Evolutionary conservation across 2,888 invertebrate genomes (phyloP).

Genomic region (Formica aserva): DNA sequence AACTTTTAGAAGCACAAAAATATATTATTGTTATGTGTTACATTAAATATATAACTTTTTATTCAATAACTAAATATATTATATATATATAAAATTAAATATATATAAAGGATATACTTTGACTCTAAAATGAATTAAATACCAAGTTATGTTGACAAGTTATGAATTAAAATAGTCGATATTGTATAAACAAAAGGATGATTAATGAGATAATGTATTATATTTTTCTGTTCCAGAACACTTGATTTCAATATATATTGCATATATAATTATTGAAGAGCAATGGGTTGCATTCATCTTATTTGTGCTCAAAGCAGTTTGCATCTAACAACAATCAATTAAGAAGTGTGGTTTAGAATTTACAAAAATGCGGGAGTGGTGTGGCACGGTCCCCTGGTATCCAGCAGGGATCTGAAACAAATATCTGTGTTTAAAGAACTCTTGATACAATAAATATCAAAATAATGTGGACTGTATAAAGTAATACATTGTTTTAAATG

Average conservation of each 20-base stretch:
- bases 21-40: constrained; percentile 47
- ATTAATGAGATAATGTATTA: not conserved
- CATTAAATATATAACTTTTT: constrained; percentile 3
- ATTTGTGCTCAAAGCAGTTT: constrained; percentile 19
- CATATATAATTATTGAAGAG: constrained; percentile 43
- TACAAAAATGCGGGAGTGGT: constrained; percentile 84
- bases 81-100: not conserved
- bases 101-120: not conserved
- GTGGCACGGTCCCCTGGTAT: constrained; percentile 78
- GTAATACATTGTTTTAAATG: constrained; percentile 43
- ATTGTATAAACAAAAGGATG: not conserved
- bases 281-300: constrained; percentile 62
- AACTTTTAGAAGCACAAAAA: constrained; percentile 19
- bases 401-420: constrained; percentile 80
- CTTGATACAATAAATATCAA: constrained; percentile 48
- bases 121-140: not conserved
- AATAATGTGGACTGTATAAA: constrained; percentile 48
- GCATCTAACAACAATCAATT: constrained; percentile 43
- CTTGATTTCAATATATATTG: not conserved
- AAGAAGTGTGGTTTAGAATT: constrained; percentile 53
- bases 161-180: not conserved
- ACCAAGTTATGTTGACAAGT: not conserved
- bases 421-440: constrained; percentile 38
- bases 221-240: constrained; percentile 59
- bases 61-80: not conserved